Evolutionary conservation across 2,797 vertebrate genomes (phyloP).

Genomic region (Trachops cirrhosus): DNA sequence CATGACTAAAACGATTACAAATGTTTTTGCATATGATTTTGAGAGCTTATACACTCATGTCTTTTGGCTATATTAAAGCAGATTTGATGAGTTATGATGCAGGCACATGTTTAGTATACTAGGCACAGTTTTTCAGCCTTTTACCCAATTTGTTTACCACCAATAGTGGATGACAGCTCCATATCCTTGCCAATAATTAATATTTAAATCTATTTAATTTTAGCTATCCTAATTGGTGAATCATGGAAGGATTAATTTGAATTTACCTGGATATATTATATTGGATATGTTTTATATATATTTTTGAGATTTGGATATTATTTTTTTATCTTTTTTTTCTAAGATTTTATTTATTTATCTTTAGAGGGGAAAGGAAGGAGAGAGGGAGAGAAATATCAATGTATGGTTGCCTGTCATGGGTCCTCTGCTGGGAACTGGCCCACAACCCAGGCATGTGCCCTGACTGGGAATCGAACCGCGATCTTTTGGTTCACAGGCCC

Average conservation of each 20-base stretch:
- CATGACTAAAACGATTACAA: background rate
- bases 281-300: background rate
- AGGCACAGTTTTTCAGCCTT: background rate
- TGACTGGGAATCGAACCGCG: no score
- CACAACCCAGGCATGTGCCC: no score
- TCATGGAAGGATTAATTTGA: background rate
- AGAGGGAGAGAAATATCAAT: no score
- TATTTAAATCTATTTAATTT: background rate
- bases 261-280: background rate
- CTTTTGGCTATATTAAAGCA: background rate
- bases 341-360: no score
- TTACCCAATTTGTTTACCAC: background rate
- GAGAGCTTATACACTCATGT: background rate
- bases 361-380: no score
- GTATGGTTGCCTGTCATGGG: no score
- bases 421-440: no score
- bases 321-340: no score
- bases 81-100: background rate
- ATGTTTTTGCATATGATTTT: background rate
- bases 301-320: background rate
- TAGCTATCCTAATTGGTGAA: background rate
- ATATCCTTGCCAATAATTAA: background rate
- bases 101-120: background rate
- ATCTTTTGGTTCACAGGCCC: no score
- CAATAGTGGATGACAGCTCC: background rate